These are phyloP conservation scores for Bombus waltoni DNA, from an alignment of 1,140 invertebrate genomes.

Conservation along the genomic window DNA sequence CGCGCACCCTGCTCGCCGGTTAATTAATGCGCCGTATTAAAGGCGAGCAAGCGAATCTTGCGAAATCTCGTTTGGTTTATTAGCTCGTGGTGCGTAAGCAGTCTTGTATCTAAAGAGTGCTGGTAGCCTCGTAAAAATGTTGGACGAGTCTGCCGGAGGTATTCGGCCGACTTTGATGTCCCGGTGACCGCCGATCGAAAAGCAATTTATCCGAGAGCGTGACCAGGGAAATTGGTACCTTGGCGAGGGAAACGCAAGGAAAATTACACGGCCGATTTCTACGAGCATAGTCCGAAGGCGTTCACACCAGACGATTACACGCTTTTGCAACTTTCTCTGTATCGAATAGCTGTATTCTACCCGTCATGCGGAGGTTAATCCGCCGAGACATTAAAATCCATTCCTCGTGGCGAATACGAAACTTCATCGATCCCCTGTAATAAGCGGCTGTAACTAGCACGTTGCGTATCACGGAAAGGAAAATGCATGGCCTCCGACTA, in stretches of 20 bases:
- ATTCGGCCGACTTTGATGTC: neutral
- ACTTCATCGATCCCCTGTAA: conserved; percentile 11
- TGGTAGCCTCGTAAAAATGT: neutral
- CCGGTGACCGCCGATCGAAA: neutral
- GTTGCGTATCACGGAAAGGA: conserved; percentile 2
- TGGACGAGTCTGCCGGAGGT: neutral
- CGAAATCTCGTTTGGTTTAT: neutral
- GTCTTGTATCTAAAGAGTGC: neutral
- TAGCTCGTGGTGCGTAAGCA: neutral
- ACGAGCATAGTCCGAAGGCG: too few species aligned
- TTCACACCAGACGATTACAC: conserved; percentile 4
- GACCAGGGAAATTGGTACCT: neutral
- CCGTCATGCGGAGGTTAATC: neutral
- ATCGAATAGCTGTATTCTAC: neutral
- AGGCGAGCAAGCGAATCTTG: neutral
- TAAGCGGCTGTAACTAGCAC: neutral
- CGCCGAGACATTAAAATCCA: neutral
- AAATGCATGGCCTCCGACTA: neutral
- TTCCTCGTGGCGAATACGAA: neutral
- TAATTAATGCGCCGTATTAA: conserved; percentile 22
- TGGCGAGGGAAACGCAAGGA: neutral
- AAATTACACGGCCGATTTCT: conserved; percentile 12
- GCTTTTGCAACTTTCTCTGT: conserved; percentile 27
- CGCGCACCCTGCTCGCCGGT: neutral
- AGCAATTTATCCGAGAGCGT: neutral